Evolutionary conservation across 2,888 invertebrate genomes (phyloP).

Genomic region (Ceraclea dissimilis): DNA sequence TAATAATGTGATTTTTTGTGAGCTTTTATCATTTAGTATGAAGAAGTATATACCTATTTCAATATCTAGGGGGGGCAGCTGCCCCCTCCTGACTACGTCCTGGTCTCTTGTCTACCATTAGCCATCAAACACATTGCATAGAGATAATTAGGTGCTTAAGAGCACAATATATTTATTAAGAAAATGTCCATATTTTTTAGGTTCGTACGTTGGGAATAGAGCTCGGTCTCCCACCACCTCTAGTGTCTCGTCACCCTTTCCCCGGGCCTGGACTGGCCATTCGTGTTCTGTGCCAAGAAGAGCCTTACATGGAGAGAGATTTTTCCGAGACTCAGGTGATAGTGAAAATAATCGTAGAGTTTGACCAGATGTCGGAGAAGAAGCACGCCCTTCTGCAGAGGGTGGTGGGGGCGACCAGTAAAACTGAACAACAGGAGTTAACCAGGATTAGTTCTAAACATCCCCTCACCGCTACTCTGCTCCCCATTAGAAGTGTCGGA

Average conservation of each 20-base stretch:
- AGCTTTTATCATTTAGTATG: too few species aligned
- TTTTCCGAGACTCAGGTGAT: constrained; percentile 94
- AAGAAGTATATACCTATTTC: too few species aligned
- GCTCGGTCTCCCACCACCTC: constrained; percentile 75
- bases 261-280: constrained; percentile 98
- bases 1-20: too few species aligned
- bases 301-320: constrained; percentile 89
- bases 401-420: constrained; percentile 71
- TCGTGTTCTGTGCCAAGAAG: constrained; percentile 90
- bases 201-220: constrained; percentile 82
- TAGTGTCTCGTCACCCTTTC: constrained; percentile 95
- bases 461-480: constrained; percentile 69
- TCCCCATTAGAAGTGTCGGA: constrained; percentile 93
- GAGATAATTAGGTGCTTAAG: too few species aligned
- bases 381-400: constrained; percentile 87
- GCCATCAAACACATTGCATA: too few species aligned
- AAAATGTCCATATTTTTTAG: constrained; percentile 28
- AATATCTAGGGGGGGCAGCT: too few species aligned
- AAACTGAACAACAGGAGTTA: constrained; percentile 63
- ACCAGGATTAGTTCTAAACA: constrained; percentile 69
- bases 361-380: constrained; percentile 83
- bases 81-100: too few species aligned
- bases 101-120: too few species aligned
- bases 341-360: constrained; percentile 91
- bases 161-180: too few species aligned